phyloP scores from a whole-genome alignment of 1,140 invertebrate genomes.

The Stenopsyche tienmushanensis region DNA sequence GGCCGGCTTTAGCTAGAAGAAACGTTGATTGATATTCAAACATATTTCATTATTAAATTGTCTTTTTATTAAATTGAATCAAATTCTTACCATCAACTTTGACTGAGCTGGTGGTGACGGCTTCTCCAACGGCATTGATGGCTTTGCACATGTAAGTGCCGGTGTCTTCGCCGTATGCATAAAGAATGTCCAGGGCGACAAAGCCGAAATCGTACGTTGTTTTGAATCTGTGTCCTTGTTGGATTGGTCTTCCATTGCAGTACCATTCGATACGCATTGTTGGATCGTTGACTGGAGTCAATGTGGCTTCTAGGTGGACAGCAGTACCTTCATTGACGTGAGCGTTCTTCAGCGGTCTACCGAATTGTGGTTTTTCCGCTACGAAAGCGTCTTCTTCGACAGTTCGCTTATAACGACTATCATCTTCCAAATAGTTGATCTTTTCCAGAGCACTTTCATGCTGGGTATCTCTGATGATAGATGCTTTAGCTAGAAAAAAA shows the following conservation, averaged over 20 bases:
- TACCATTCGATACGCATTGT: constrained; percentile 96
- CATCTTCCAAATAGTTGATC: constrained; percentile 89
- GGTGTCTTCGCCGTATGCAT: constrained; percentile 92
- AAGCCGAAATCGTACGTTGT: constrained; percentile 96
- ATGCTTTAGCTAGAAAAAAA: constrained; percentile 69
- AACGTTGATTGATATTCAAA: constrained; percentile 37
- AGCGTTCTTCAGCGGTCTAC: constrained; percentile 82
- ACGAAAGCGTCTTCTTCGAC: constrained; percentile 71
- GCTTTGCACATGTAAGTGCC: constrained; percentile 95
- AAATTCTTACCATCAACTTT: constrained; percentile 71
- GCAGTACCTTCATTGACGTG: constrained; percentile 83
- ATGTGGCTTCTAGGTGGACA: constrained; percentile 92
- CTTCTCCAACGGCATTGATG: constrained; percentile 88
- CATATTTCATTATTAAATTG: neutral
- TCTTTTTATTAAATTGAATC: constrained; percentile 4
- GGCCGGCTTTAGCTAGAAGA: constrained; percentile 72
- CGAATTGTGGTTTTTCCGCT: constrained; percentile 85
- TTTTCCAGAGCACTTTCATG: constrained; percentile 91
- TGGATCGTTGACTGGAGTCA: constrained; percentile 93
- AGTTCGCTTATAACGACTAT: constrained; percentile 72
- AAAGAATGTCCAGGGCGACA: constrained; percentile 93
- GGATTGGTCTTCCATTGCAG: constrained; percentile 86
- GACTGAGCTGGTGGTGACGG: constrained; percentile 85
- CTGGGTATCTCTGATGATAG: constrained; percentile 91
- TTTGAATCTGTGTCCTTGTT: constrained; percentile 87